Evolutionary conservation across 2,888 invertebrate genomes (phyloP).

Genomic region (Hydropsyche betteni): DNA sequence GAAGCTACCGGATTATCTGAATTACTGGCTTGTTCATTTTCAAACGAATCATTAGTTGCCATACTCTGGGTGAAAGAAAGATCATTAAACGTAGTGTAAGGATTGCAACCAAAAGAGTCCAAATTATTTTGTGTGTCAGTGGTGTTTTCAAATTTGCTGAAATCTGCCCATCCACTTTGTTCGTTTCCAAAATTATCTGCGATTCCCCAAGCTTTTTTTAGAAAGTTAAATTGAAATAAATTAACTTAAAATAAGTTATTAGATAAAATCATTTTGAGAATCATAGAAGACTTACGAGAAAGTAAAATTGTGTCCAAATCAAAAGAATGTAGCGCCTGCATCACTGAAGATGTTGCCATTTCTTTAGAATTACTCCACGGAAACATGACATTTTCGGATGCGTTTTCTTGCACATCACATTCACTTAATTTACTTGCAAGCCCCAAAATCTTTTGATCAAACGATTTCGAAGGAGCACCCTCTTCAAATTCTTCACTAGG

Average conservation of each 20-base stretch:
- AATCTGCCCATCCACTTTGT: constrained; percentile 50
- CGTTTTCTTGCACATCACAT: background rate
- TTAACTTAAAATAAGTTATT: background rate
- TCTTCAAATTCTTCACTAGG: background rate
- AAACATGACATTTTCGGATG: background rate
- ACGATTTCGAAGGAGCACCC: background rate
- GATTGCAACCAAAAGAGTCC: constrained; percentile 5
- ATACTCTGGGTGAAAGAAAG: constrained; percentile 5
- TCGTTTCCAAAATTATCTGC: constrained; percentile 34
- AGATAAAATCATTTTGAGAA: constrained; percentile 2
- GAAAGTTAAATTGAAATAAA: background rate
- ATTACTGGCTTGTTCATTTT: background rate
- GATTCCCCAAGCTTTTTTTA: constrained; percentile 45
- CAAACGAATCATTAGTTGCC: background rate
- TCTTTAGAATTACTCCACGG: background rate
- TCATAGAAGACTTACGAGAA: background rate
- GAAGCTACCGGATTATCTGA: background rate
- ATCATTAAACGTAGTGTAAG: background rate
- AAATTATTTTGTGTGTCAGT: constrained; percentile 32
- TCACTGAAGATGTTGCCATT: background rate
- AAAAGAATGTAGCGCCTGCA: no score
- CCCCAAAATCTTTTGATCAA: constrained; percentile 15
- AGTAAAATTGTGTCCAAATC: background rate
- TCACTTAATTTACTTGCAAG: constrained; percentile 12
- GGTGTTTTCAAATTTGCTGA: constrained; percentile 46